Evolutionary conservation across 2,888 invertebrate genomes (phyloP).

Genomic region (Spisula subtruncata): DNA sequence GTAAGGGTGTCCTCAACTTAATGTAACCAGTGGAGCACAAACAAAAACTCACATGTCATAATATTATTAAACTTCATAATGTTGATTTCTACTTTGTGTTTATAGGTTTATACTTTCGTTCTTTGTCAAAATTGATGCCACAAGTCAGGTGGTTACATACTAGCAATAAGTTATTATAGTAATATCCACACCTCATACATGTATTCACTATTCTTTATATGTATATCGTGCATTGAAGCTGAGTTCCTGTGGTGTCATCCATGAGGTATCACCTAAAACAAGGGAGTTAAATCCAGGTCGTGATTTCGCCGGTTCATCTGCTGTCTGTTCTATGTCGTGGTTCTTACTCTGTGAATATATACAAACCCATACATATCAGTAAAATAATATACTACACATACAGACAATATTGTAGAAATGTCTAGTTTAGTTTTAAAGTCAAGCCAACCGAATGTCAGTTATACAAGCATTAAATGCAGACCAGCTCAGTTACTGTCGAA

Average conservation of each 20-base stretch:
- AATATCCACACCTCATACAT: no score
- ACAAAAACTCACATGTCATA: no score
- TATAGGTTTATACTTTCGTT: no score
- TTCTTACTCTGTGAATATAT: conserved; percentile 43
- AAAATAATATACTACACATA: neutral
- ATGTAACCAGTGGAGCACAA: no score
- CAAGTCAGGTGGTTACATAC: no score
- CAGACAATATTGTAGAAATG: neutral
- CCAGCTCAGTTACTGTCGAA: neutral
- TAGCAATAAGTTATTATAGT: no score
- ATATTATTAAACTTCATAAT: no score
- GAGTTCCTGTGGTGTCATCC: conserved; percentile 51
- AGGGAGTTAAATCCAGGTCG: conserved; percentile 36
- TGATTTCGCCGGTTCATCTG: neutral
- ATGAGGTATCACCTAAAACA: conserved; percentile 25
- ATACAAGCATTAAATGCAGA: neutral
- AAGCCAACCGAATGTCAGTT: no score
- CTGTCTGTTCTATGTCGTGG: conserved; percentile 39
- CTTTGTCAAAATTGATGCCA: no score
- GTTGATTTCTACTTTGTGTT: no score
- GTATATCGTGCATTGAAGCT: conserved; percentile 41
- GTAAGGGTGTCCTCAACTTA: no score
- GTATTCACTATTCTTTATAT: conserved; percentile 33
- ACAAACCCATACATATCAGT: neutral
- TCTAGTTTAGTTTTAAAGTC: no score